Conservation (phyloP, 2,888 invertebrate species). For the Uloborus plumipes region DNA sequence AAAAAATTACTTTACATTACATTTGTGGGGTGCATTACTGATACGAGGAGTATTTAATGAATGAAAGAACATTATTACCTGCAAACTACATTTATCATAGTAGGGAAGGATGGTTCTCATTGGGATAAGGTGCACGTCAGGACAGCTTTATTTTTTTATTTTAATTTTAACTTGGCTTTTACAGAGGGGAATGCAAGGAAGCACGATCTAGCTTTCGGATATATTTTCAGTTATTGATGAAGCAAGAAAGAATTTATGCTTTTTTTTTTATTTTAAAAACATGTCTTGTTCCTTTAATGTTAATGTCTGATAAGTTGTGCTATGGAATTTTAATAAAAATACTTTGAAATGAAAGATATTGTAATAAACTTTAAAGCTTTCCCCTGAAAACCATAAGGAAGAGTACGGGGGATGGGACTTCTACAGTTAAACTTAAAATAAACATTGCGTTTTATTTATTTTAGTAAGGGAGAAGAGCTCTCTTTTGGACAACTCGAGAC, state of each 20-base stretch:
- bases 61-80: no score
- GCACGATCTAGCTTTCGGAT: background rate
- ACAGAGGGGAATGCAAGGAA: background rate
- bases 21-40: no score
- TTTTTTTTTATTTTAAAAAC: background rate
- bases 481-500: no score
- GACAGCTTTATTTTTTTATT: conserved; percentile 5
- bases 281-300: background rate
- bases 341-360: conserved; percentile 2
- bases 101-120: conserved; percentile 3
- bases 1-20: no score
- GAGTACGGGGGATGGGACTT: no score
- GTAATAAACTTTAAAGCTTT: conserved; percentile 5
- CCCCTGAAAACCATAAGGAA: background rate
- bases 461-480: no score
- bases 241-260: conserved; percentile 9
- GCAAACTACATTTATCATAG: no score
- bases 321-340: conserved; percentile 7
- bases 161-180: conserved; percentile 6
- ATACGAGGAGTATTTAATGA: no score
- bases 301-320: background rate
- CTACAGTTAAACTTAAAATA: no score
- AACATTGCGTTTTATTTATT: no score
- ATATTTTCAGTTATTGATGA: conserved; percentile 3
- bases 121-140: no score